These are phyloP conservation scores for Lateolabrax maculatus DNA, from an alignment of 2,797 vertebrate species.

Conservation along the genomic window DNA sequence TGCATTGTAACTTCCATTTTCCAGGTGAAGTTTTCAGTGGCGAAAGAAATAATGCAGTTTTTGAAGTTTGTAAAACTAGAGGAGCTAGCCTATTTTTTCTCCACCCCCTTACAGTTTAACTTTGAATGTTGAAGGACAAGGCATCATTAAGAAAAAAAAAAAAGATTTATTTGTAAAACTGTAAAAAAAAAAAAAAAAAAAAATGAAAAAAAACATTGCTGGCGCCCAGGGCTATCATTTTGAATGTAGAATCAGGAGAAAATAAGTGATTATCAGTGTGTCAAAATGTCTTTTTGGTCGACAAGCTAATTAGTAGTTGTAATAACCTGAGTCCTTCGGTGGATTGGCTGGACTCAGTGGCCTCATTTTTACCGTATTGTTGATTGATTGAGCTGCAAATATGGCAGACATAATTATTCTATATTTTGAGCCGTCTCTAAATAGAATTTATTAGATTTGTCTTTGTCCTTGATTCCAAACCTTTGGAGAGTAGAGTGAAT, in stretches of 20 bases:
- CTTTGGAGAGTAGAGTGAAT: conserved; percentile 78
- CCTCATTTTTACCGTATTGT: conserved; percentile 82
- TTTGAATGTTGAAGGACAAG: conserved; percentile 60
- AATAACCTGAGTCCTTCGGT: conserved; percentile 80
- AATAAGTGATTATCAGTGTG: conserved; percentile 70
- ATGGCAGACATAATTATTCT: conserved; percentile 84
- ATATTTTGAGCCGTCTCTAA: conserved; percentile 84
- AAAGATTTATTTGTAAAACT: conserved; percentile 35
- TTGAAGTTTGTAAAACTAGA: conserved; percentile 41
- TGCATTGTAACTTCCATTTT: conserved; percentile 18
- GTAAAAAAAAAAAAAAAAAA: too few species aligned
- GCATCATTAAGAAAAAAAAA: conserved; percentile 10
- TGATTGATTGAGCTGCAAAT: conserved; percentile 86
- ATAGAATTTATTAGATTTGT: conserved; percentile 87
- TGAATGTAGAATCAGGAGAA: conserved; percentile 56
- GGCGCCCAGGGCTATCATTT: conserved; percentile 38
- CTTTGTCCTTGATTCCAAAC: conserved; percentile 83
- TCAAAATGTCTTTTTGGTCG: conserved; percentile 45
- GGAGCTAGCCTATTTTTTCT: not conserved
- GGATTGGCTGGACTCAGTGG: conserved; percentile 75
- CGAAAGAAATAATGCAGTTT: conserved; percentile 45
- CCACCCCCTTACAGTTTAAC: conserved; percentile 15
- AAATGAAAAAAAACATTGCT: conserved; percentile 38
- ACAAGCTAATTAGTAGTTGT: conserved; percentile 78
- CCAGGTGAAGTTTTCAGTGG: conserved; percentile 21